phyloP scores from a whole-genome alignment of 2,113 vertebrate species.

The Oncorhynchus clarkii region DNA sequence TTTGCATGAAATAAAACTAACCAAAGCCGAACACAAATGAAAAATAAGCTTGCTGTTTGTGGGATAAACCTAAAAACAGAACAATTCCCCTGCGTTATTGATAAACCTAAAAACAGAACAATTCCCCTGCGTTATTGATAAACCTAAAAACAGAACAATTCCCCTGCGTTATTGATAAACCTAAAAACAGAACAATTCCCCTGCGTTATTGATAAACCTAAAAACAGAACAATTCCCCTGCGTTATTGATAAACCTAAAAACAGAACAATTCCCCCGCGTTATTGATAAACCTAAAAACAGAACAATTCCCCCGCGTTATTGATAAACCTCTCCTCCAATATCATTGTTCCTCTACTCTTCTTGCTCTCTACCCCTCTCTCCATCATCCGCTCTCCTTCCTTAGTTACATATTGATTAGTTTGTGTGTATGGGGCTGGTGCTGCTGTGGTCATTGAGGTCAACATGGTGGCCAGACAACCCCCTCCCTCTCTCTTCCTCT shows the following conservation, averaged over 20 bases:
- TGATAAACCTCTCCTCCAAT: slow-evolving; percentile 10
- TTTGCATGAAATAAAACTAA: not conserved
- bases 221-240: no score
- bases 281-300: not conserved
- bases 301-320: not conserved
- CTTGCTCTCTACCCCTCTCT: slow-evolving; percentile 36
- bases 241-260: no score
- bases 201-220: no score
- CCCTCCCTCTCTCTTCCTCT: slow-evolving; percentile 24
- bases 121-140: no score
- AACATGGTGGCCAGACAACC: slow-evolving; percentile 64
- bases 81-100: no score
- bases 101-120: no score
- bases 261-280: no score
- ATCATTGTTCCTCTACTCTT: slow-evolving; percentile 18
- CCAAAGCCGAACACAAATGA: not conserved
- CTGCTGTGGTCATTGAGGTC: slow-evolving; percentile 64
- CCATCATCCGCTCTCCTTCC: slow-evolving; percentile 33
- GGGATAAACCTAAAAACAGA: not conserved
- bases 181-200: no score
- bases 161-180: no score
- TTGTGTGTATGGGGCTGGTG: slow-evolving; percentile 26
- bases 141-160: no score
- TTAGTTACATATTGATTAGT: slow-evolving; percentile 64
- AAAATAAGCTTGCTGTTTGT: not conserved